A percentile compares a stretch with the other conserved stretches of the same genome.
phyloP scores from a whole-genome alignment of 2,888 invertebrate species.

The Zeuzera pyrina region DNA sequence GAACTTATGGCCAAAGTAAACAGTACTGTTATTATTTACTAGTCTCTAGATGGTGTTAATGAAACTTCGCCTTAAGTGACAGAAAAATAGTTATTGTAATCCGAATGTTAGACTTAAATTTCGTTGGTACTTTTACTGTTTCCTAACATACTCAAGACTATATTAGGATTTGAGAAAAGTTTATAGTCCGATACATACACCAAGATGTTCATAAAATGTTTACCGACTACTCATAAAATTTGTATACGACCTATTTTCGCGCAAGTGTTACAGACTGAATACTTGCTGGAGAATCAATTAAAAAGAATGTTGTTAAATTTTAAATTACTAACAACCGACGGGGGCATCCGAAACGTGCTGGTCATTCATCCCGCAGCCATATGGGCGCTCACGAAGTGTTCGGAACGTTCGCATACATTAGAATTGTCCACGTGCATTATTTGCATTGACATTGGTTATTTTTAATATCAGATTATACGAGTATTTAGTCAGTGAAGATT shows the following conservation, averaged over 20 bases:
- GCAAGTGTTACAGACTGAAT: constrained; percentile 18
- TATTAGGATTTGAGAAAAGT: too few species aligned
- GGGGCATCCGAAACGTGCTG: constrained; percentile 42
- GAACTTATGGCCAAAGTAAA: constrained; percentile 47
- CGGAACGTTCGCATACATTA: constrained; percentile 24
- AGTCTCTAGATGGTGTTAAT: constrained; percentile 20
- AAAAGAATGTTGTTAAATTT: constrained; percentile 30
- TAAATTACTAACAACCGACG: constrained; percentile 37
- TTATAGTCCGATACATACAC: too few species aligned
- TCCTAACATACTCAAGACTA: too few species aligned
- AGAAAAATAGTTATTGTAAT: too few species aligned
- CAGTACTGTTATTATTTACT: constrained; percentile 33
- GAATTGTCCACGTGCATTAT: constrained; percentile 49
- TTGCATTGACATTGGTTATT: constrained; percentile 26
- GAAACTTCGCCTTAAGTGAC: constrained; percentile 17
- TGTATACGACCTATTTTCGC: constrained; percentile 15
- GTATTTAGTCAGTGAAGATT: too few species aligned
- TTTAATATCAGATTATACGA: background rate
- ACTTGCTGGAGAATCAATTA: constrained; percentile 24
- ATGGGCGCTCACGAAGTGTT: constrained; percentile 49
- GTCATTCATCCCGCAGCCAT: constrained; percentile 64
- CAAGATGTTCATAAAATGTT: too few species aligned
- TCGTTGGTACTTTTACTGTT: too few species aligned
- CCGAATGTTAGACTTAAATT: too few species aligned
- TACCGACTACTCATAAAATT: too few species aligned